These are phyloP conservation scores for Hanleya hanleyi DNA, from an alignment of 2,888 invertebrate genomes.

Conservation along the genomic window DNA sequence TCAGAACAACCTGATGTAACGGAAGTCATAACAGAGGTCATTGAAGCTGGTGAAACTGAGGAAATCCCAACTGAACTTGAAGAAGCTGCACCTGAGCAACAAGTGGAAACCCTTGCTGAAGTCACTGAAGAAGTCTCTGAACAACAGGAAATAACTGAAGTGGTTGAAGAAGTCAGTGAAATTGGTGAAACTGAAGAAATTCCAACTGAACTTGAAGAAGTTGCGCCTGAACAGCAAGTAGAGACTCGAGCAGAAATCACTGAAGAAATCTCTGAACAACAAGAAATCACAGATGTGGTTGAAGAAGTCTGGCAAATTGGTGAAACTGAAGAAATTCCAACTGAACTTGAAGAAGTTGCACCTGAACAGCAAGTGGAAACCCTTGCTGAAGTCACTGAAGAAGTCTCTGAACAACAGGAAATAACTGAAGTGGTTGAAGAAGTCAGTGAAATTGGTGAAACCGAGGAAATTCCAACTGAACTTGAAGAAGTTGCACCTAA, in stretches of 20 bases:
- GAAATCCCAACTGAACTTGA: slow-evolving; percentile 27
- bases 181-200: slow-evolving; percentile 23
- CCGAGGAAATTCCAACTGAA: slow-evolving; percentile 19
- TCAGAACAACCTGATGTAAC: slow-evolving; percentile 30
- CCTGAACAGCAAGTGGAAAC: neutral
- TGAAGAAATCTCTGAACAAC: slow-evolving; percentile 24
- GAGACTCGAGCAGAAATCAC: slow-evolving; percentile 25
- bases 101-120: slow-evolving; percentile 24
- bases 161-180: slow-evolving; percentile 23
- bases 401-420: neutral
- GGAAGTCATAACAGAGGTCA: slow-evolving; percentile 33
- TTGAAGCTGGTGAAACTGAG: slow-evolving; percentile 26
- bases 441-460: slow-evolving; percentile 17
- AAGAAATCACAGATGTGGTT: slow-evolving; percentile 23
- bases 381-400: neutral
- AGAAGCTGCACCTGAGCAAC: slow-evolving; percentile 21
- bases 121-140: slow-evolving; percentile 11
- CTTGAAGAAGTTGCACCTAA: slow-evolving; percentile 24
- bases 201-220: slow-evolving; percentile 23
- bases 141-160: slow-evolving; percentile 11
- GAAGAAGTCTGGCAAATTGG: slow-evolving; percentile 20
- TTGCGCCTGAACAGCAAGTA: slow-evolving; percentile 8
- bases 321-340: slow-evolving; percentile 13
- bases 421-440: slow-evolving; percentile 21
- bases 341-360: slow-evolving; percentile 2